Evolutionary conservation across 2,113 vertebrate genomes (phyloP), one percentile per base, ranked within the genome.

Genomic region (Cephalopterus ornatus): DNA sequence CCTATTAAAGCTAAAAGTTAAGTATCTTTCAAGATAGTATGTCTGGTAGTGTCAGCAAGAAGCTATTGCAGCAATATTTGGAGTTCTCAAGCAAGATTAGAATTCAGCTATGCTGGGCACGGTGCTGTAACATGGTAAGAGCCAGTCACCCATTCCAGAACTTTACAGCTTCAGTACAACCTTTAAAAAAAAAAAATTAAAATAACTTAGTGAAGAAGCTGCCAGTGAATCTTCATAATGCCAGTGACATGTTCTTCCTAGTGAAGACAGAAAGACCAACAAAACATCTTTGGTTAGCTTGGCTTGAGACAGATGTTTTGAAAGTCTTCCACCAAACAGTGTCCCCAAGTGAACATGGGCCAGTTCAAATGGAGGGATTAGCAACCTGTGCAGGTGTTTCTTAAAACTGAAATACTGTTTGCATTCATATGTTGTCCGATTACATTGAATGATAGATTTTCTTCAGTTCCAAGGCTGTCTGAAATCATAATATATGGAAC

Each of bases 311-410:
- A 14, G 7, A 12, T n/a, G 8, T 32, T 19, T 53, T 66, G 9
- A 5, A 53, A 27, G 12, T 30, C 37, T 84, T 75, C 35, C 42
- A 24, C 9, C 24, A 11, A 44, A 12, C 53, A 26, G 32, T 12
- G 37, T 22, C 21, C 17, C 23, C 9, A n/a, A 20, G 30, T 5
- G n/a, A 14, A 10, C 5, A 4, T 37, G 13, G 0, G 4, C 8
- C 16, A 14, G 4, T 11, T 19, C 37, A n/a, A 62, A 19, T 2
- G 4, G 35, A 33, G 55, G 11, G 30, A 15, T 39, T 13, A 28
- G 12, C 41, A 61, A 4, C 8, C 11, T 5, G 5, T 6, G 7
- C 35, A 62, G 12, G 10, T 62, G 5, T 16, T 67, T 58, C 56
- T 88, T 62, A 33, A 24, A 42, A 46, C 9, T 71, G 63, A 47